Base-by-base conservation (phyloP, 1,140 invertebrate species). In the Drosophila burlai region DNA sequence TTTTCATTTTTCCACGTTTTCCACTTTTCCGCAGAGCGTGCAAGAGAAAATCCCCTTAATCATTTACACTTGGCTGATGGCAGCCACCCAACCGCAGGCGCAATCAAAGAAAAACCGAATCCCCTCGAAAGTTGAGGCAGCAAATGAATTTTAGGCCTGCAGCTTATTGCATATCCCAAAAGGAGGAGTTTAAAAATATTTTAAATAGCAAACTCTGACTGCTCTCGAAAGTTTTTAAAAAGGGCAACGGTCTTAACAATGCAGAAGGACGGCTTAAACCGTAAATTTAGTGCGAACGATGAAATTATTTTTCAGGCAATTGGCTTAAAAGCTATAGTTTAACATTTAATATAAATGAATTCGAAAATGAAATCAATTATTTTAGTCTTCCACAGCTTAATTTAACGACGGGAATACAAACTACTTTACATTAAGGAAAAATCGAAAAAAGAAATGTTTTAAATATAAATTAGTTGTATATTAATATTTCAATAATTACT, bases 91-190 rank as follows among this genome's bases (percentile, higher is more conserved):
- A 11, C 36, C 34, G 18, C 52, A 40, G 36, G 21, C 52, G 6
- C 36, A 58, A 59, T 58, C 64, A 58, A 73, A 52, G 62, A 29
- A 52, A 68, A 36, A 24, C 38, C 13, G 21, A 38, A 46, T 46
- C 78, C 68, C 81, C 82, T 82, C 31, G 66, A 86, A 86, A 86
- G 71, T 83, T 63, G 65, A 58, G 52, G 63, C 59, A 45, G 49
- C 72, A 64, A 84, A 84, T 80, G 75, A 85, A 63, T 86, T 86
- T 79, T 55, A 81, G 63, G 82, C 64, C 69, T 52, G 74, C 67
- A 80, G 72, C 80, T 78, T 67, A 49, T 69, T 64, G 31, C 40
- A 45, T 42, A 43, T 59, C 5, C 36, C 31, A 24, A 24, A 24
- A 24, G 24, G 24, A 3, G 24, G 31, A 26, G 29, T 7, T 49